phyloP scores from a whole-genome alignment of 1,140 invertebrate genomes.

The Tetragnatha versicolor region DNA sequence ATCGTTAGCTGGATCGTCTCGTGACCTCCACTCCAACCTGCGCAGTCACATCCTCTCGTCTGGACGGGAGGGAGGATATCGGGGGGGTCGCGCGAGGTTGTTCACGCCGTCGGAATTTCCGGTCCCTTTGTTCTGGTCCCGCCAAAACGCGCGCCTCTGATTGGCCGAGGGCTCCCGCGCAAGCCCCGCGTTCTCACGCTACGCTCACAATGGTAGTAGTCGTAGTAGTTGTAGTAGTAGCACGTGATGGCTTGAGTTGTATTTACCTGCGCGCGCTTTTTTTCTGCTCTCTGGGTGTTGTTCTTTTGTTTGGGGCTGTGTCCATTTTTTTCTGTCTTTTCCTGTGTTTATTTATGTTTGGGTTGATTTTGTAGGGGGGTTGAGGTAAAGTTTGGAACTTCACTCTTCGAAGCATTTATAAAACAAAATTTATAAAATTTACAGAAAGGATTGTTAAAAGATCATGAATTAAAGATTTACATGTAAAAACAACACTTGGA shows the following conservation, averaged over 20 bases:
- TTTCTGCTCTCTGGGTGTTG: background rate
- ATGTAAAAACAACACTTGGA: too few relatives aligned
- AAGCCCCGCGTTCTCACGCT: constrained; percentile 4
- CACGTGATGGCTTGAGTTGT: background rate
- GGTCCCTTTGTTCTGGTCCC: constrained; percentile 11
- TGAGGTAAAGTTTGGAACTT: too few relatives aligned
- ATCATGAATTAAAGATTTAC: too few relatives aligned
- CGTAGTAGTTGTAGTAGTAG: constrained; percentile 17
- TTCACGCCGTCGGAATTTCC: constrained; percentile 29
- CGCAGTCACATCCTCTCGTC: too few relatives aligned
- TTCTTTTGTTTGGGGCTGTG: background rate
- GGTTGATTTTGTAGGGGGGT: background rate
- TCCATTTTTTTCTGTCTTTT: background rate
- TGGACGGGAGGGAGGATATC: constrained; percentile 13
- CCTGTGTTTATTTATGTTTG: background rate
- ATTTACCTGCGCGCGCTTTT: constrained; percentile 1
- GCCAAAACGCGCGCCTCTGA: constrained; percentile 12
- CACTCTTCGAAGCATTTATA: too few relatives aligned
- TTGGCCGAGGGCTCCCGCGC: constrained; percentile 19
- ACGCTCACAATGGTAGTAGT: constrained; percentile 6
- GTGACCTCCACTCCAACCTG: too few relatives aligned
- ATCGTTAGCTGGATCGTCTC: too few relatives aligned
- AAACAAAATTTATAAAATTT: too few relatives aligned
- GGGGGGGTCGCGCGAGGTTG: constrained; percentile 1
- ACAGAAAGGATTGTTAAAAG: too few relatives aligned